Conservation (phyloP, 2,113 vertebrate genomes). For the Rhizomys pruinosus region DNA sequence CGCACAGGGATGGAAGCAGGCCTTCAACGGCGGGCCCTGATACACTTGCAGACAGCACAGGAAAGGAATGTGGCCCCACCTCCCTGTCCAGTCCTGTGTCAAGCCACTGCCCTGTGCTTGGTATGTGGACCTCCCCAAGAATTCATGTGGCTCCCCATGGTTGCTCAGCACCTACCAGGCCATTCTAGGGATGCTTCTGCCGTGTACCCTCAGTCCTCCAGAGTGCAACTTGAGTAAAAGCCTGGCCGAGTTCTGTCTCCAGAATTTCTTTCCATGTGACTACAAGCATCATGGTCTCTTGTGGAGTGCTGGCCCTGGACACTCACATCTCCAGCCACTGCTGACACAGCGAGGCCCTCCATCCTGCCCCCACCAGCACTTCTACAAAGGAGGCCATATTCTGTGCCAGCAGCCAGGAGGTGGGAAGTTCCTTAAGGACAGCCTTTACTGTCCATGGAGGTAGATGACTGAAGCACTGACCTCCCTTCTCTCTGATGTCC, state of each 20-base stretch:
- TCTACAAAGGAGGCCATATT: rapidly evolving
- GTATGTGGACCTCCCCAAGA: not conserved
- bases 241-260: not conserved
- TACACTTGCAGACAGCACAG: no score
- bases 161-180: not conserved
- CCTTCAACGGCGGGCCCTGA: not conserved
- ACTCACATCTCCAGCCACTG: not conserved
- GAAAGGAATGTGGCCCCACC: no score
- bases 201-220: not conserved
- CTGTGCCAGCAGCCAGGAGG: no score
- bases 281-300: not conserved
- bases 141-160: rapidly evolving
- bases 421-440: not conserved
- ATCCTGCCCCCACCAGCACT: not conserved
- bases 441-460: no score
- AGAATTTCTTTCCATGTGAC: not conserved
- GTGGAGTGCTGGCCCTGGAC: not conserved
- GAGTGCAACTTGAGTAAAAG: not conserved
- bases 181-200: not conserved
- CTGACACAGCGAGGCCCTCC: not conserved
- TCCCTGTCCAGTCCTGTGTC: rapidly evolving
- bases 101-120: not conserved
- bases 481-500: not conserved
- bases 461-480: not conserved
- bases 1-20: rapidly evolving